phyloP scores from a whole-genome alignment of 2,888 invertebrate genomes.

The Ecdyonurus torrentis region DNA sequence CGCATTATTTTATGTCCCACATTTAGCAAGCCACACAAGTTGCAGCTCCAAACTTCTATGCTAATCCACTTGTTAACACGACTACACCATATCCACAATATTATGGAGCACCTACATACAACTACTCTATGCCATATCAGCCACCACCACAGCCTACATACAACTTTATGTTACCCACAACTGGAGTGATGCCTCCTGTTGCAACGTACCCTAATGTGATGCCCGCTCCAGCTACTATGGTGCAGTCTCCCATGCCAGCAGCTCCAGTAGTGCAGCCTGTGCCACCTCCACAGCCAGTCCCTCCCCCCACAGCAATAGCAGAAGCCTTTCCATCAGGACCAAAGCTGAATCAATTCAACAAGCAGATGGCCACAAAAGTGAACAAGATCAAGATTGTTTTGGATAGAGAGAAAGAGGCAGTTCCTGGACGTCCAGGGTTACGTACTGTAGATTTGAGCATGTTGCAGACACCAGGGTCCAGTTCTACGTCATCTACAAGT shows the following conservation, averaged over 20 bases:
- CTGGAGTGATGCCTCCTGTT: neutral
- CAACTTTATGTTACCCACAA: too few relatives aligned
- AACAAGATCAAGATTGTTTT: too few relatives aligned
- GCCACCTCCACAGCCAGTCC: neutral
- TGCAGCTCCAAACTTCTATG: too few relatives aligned
- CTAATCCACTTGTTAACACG: too few relatives aligned
- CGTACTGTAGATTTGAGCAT: neutral
- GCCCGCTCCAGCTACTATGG: too few relatives aligned
- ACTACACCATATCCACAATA: too few relatives aligned
- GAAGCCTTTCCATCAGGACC: neutral
- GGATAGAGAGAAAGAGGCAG: neutral
- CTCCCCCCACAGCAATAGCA: neutral
- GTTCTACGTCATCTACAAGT: neutral
- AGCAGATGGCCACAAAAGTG: neutral
- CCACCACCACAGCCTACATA: neutral
- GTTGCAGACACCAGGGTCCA: neutral
- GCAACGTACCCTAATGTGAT: neutral
- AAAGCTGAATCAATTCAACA: neutral
- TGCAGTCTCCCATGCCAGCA: too few relatives aligned
- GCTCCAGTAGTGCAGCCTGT: neutral
- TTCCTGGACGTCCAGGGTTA: neutral
- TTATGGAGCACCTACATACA: neutral
- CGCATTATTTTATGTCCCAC: too few relatives aligned
- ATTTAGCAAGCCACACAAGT: too few relatives aligned
- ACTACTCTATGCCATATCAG: neutral